Conservation (phyloP, 2,113 vertebrate genomes). For the Sylvilagus bachmani region DNA sequence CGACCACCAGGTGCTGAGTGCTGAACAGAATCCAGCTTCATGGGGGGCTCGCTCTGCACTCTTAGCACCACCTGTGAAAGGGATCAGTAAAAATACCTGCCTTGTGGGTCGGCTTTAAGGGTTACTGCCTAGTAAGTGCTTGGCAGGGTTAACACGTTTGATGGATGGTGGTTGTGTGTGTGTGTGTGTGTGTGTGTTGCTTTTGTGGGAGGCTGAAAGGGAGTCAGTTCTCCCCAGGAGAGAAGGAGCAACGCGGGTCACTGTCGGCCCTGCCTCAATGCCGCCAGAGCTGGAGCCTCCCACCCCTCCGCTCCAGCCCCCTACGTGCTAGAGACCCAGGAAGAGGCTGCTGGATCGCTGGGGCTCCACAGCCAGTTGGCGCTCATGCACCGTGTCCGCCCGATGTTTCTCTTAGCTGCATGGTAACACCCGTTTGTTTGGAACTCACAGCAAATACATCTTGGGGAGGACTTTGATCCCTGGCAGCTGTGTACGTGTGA, state of each 20-base stretch:
- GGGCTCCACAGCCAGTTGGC: constrained; percentile 47
- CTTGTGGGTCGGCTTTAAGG: neutral
- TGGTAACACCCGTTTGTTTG: constrained; percentile 73
- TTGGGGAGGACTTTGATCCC: constrained; percentile 79
- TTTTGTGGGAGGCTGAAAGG: neutral
- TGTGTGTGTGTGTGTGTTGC: neutral
- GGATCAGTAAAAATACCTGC: neutral
- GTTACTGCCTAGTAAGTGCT: neutral
- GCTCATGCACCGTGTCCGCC: constrained; percentile 9
- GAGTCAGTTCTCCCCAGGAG: neutral
- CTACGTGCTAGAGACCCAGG: neutral
- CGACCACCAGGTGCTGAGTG: neutral
- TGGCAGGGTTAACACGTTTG: neutral
- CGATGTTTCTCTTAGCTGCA: constrained; percentile 59
- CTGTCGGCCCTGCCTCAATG: neutral
- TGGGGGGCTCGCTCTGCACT: neutral
- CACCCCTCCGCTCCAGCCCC: neutral
- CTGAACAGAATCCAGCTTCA: neutral
- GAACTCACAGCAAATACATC: constrained; percentile 82
- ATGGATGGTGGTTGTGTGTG: neutral
- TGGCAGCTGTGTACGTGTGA: constrained; percentile 82
- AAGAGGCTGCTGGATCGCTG: neutral
- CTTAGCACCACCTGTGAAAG: neutral
- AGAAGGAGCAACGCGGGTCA: neutral
- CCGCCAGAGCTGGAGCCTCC: neutral